These are phyloP conservation scores for Busseola fusca DNA, from an alignment of 2,888 invertebrate species.

Conservation along the genomic window DNA sequence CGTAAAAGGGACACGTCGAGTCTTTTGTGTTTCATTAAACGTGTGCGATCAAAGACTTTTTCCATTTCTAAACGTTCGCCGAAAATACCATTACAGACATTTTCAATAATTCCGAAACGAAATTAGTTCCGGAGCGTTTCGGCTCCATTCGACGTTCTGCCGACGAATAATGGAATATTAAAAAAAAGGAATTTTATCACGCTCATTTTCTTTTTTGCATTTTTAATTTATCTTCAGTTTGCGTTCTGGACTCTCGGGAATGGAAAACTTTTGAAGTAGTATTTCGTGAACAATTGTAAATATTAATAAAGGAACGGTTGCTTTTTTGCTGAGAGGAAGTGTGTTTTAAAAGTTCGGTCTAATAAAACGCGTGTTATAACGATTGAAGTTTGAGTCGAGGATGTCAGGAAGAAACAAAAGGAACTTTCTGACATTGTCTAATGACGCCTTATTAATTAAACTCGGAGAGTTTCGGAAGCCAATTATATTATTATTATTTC, in stretches of 20 bases:
- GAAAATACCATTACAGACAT: conserved; percentile 60
- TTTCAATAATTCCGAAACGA: conserved; percentile 64
- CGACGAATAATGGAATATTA: conserved; percentile 59
- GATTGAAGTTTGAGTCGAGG: conserved; percentile 54
- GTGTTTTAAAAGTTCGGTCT: conserved; percentile 51
- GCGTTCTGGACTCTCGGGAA: conserved; percentile 48
- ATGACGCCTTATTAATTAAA: conserved; percentile 41
- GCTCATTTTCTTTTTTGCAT: conserved; percentile 58
- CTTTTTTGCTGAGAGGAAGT: conserved; percentile 34
- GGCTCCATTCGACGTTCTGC: conserved; percentile 51
- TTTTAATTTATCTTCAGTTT: conserved; percentile 67
- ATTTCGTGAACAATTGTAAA: conserved; percentile 62
- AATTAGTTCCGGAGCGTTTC: conserved; percentile 64
- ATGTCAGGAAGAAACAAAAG: conserved; percentile 37
- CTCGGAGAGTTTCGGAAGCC: conserved; percentile 27
- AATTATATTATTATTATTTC: conserved; percentile 48
- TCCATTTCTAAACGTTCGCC: conserved; percentile 61
- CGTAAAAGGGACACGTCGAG: conserved; percentile 54
- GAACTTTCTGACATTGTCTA: conserved; percentile 33
- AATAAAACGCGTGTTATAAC: conserved; percentile 58
- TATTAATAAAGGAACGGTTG: conserved; percentile 50
- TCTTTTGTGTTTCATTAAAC: conserved; percentile 63
- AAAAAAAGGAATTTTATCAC: conserved; percentile 60
- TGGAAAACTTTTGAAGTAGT: conserved; percentile 60
- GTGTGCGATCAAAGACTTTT: conserved; percentile 63